Evolutionary conservation across 2,797 vertebrate genomes (phyloP).

Genomic region (Intellagama lesueurii): DNA sequence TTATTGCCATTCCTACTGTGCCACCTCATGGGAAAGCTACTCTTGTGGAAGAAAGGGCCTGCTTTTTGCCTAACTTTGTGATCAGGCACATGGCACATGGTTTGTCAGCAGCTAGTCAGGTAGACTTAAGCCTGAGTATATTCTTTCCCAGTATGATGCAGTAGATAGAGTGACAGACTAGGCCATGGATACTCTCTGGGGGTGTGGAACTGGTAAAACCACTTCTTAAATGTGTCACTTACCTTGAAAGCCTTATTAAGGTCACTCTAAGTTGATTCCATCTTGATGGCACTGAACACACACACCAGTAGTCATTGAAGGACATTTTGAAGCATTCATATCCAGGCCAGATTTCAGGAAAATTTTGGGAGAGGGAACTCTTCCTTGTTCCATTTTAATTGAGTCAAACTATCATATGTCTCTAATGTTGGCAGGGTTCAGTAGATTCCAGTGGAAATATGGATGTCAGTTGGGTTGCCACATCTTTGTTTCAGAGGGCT

Average conservation of each 20-base stretch:
- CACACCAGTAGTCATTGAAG: no score
- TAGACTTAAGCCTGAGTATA: neutral
- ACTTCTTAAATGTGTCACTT: no score
- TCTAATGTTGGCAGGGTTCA: neutral
- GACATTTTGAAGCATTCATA: neutral
- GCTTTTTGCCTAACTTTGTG: neutral
- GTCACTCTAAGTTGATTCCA: no score
- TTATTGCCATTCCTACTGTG: no score
- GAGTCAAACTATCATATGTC: neutral
- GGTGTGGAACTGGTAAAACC: no score
- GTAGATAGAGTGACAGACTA: no score
- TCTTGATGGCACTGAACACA: no score
- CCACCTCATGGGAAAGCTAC: no score
- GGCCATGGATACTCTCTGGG: no score
- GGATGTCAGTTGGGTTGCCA: neutral
- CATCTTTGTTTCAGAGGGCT: neutral
- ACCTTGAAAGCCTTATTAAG: no score
- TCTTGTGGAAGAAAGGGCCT: no score
- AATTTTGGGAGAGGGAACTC: neutral
- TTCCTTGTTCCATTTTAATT: neutral
- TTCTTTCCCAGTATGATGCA: no score
- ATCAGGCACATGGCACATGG: neutral
- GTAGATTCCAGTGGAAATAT: neutral
- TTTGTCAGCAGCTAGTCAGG: neutral
- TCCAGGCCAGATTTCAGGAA: neutral